A percentile compares a stretch with the other conserved stretches of the same genome.
These are phyloP conservation scores for Etheostoma perlongum DNA, from an alignment of 2,797 vertebrate species.

Conservation along the genomic window DNA sequence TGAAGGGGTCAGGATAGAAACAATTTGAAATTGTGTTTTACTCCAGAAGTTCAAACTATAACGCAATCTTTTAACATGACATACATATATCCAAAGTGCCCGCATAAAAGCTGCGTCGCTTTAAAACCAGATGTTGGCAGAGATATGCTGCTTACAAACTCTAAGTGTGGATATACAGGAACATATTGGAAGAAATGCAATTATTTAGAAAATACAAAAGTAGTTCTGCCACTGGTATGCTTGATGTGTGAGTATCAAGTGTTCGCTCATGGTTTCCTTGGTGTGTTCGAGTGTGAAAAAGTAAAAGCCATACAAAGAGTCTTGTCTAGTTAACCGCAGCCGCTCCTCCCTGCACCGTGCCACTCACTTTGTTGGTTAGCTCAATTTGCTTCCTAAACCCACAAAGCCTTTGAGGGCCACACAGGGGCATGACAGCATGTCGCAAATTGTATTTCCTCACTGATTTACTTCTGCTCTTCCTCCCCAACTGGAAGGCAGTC, in stretches of 20 bases:
- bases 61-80: neutral
- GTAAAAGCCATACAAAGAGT: conserved; percentile 60
- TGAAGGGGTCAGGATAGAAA: neutral
- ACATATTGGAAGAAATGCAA: neutral
- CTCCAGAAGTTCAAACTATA: neutral
- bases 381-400: conserved; percentile 79
- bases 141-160: neutral
- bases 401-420: conserved; percentile 75
- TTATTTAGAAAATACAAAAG: neutral
- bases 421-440: conserved; percentile 66
- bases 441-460: conserved; percentile 59
- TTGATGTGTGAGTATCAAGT: conserved; percentile 13
- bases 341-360: conserved; percentile 71
- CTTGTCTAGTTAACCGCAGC: conserved; percentile 72
- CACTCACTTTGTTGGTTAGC: conserved; percentile 77
- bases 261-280: conserved; percentile 33
- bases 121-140: conserved; percentile 5
- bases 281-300: conserved; percentile 52
- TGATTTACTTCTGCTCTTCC: conserved; percentile 60
- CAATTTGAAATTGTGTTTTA: neutral
- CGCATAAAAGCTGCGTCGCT: neutral
- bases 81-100: neutral
- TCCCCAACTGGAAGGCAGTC: conserved; percentile 11
- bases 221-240: neutral
- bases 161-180: neutral